phyloP scores from a whole-genome alignment of 2,113 vertebrate species.

The Gallinago paraguaiae region DNA sequence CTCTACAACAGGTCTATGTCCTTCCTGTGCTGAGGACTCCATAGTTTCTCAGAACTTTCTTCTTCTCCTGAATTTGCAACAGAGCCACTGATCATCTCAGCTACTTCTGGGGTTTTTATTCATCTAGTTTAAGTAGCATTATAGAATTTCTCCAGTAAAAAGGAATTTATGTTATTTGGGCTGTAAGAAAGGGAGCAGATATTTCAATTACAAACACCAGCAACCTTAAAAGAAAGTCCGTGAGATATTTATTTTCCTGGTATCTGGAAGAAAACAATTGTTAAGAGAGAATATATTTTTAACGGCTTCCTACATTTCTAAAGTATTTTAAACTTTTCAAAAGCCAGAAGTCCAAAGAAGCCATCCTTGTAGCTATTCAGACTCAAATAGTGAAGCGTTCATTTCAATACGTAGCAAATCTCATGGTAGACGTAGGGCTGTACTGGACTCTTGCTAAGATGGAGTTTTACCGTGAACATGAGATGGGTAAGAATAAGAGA shows the following conservation, averaged over 20 bases:
- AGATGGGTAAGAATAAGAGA: not conserved
- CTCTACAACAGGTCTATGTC: no score
- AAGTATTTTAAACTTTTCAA: not conserved
- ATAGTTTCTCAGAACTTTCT: not conserved
- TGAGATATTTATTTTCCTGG: not conserved
- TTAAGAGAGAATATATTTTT: not conserved
- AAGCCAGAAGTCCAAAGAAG: not conserved
- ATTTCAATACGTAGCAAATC: not conserved
- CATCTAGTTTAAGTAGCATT: not conserved
- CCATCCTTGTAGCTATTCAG: not conserved
- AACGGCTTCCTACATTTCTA: not conserved
- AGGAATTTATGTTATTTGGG: not conserved
- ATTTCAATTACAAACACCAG: not conserved
- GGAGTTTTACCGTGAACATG: not conserved
- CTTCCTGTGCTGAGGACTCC: no score
- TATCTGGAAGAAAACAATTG: not conserved
- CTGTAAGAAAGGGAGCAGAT: not conserved
- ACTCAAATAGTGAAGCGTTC: not conserved
- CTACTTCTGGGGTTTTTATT: not conserved
- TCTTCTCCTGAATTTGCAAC: not conserved
- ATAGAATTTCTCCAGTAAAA: not conserved
- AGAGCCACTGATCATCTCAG: not conserved
- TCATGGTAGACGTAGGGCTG: not conserved
- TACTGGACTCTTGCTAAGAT: not conserved
- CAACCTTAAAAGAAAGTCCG: not conserved